Evolutionary conservation across 2,113 vertebrate genomes (phyloP), one percentile per base, ranked within the genome.

Genomic region (Taxidea taxus): DNA sequence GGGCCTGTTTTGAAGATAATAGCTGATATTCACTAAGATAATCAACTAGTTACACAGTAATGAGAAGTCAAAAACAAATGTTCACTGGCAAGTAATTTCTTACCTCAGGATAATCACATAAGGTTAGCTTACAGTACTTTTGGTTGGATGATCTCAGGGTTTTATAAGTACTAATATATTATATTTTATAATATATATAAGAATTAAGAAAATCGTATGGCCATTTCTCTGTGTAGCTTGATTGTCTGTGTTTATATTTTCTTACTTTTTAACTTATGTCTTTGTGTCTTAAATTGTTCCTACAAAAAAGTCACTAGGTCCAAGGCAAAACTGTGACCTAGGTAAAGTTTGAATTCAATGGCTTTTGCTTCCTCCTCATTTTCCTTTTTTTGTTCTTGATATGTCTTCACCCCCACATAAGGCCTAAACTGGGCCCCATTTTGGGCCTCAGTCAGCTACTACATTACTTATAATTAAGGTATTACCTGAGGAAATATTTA

Each of bases 1-100:
- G 34, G 51, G 11, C 47, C 14, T 90, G 9, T 80, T 75, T 68
- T 60, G 80, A 92, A 94, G 80, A 96, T 80, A 90, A 89, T 64
- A 83, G 39, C 42, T 60, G 86, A 29, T 90, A 64, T 60, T 94
- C 95, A 90, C 39, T 81, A 90, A 88, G 77, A 77, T 75, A 77
- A 60, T 23, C 47, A 72, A 64, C 21, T 74, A 74, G 78, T 92
- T 85, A 90, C 34, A 84, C 7, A 29, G n/a, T 51, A 90, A 88
- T 31, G 12, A 91, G 66, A 91, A 80, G 11, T 64, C 68, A 86
- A 60, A 85, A 81, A 58, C 20, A 64, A 62, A 54, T 54, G 44
- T 66, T 89, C 58, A 54, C 27, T 77, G 47, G 31, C 27, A 37
- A 83, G 27, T 64, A 93, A 87, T 91, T 91, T 14, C 44, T 97